Evolutionary conservation across 2,888 invertebrate species (phyloP).

Genomic region (Empis livida): DNA sequence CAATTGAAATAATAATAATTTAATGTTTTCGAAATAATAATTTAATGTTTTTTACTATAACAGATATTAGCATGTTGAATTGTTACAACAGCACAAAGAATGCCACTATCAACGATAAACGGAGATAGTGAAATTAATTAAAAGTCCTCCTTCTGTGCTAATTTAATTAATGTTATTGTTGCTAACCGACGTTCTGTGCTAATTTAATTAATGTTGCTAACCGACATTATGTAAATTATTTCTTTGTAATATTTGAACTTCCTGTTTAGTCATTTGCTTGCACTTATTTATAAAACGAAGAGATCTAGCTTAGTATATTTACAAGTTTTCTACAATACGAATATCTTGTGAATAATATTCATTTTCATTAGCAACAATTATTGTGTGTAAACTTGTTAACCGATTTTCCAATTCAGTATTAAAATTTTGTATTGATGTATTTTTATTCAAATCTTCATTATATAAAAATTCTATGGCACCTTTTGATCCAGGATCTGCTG

Average conservation of each 20-base stretch:
- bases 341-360: background rate
- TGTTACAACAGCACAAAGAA: conserved; percentile 2
- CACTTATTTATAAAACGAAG: background rate
- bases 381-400: background rate
- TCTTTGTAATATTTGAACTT: too few species aligned
- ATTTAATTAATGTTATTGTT: background rate
- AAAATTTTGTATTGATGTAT: background rate
- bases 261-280: background rate
- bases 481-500: conserved; percentile 3
- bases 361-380: background rate
- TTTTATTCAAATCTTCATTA: background rate
- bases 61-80: conserved; percentile 3
- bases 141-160: background rate
- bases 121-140: background rate
- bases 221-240: background rate
- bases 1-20: too few species aligned
- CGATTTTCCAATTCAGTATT: background rate
- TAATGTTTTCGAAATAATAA: background rate
- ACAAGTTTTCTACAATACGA: background rate
- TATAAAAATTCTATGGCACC: conserved; percentile 1
- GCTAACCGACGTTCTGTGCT: background rate
- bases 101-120: background rate
- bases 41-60: background rate
- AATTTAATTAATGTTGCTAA: background rate
- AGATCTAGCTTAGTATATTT: conserved; percentile 3